Evolutionary conservation across 2,888 invertebrate genomes (phyloP).

Genomic region (Alloscopus bannaensis): DNA sequence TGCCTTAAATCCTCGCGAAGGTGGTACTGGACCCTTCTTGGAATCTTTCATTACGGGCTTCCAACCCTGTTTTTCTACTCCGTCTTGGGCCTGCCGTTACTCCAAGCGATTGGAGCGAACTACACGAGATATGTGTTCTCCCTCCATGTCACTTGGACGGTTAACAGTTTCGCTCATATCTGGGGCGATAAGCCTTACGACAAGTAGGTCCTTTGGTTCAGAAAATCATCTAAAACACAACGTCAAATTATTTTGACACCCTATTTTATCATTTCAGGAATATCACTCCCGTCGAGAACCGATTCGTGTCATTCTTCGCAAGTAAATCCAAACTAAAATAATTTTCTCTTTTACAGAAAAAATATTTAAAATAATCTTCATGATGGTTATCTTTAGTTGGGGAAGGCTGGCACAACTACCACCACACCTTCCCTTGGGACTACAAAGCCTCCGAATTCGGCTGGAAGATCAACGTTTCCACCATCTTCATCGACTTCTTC

Average conservation of each 20-base stretch:
- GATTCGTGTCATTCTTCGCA: not conserved
- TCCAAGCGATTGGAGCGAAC: slow-evolving; percentile 12
- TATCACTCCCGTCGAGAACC: slow-evolving; percentile 19
- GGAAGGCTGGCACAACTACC: slow-evolving; percentile 96
- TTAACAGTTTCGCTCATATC: slow-evolving; percentile 58
- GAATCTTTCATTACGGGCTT: no score
- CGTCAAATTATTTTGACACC: not conserved
- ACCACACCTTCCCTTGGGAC: slow-evolving; percentile 95
- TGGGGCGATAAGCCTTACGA: slow-evolving; percentile 95
- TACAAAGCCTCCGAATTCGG: slow-evolving; percentile 93
- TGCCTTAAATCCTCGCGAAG: not conserved
- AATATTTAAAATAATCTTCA: not conserved
- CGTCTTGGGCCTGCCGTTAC: slow-evolving; percentile 79
- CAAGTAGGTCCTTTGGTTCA: slow-evolving; percentile 77
- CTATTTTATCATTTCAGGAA: not conserved
- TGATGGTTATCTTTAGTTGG: slow-evolving; percentile 76
- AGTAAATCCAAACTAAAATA: not conserved
- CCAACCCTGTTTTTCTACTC: slow-evolving; percentile 5
- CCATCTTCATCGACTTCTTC: slow-evolving; percentile 87
- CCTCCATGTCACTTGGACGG: slow-evolving; percentile 36
- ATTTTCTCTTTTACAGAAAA: not conserved
- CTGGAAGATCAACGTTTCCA: slow-evolving; percentile 84
- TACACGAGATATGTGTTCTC: slow-evolving; percentile 1
- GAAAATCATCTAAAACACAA: not conserved
- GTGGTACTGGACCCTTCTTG: slow-evolving; percentile 7